A percentile compares a stretch with the other conserved stretches of the same genome.
These are phyloP conservation scores for Cyphomyrmex costatus DNA, from an alignment of 1,140 invertebrate species.

Conservation along the genomic window DNA sequence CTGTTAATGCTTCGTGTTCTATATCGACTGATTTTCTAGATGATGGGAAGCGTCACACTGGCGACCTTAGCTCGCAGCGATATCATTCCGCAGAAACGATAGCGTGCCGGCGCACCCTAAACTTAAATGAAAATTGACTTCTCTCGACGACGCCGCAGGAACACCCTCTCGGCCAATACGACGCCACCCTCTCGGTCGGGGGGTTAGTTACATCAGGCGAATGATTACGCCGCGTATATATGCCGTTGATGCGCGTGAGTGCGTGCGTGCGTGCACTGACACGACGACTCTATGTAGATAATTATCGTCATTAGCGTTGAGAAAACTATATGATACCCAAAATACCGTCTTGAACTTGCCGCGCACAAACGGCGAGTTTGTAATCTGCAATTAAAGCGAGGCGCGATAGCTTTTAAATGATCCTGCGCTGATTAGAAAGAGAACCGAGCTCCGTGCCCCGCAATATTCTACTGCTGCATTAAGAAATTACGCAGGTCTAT, in stretches of 20 bases:
- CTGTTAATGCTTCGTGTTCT: neutral
- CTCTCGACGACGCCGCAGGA: constrained; percentile 71
- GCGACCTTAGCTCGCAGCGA: constrained; percentile 63
- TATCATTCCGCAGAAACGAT: constrained; percentile 82
- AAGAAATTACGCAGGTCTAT: constrained; percentile 44
- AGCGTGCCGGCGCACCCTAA: constrained; percentile 81
- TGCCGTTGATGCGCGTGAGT: constrained; percentile 11
- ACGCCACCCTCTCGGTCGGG: constrained; percentile 19
- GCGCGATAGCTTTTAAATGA: constrained; percentile 53
- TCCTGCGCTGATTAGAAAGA: constrained; percentile 55
- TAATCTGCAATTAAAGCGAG: constrained; percentile 61
- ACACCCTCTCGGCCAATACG: constrained; percentile 72
- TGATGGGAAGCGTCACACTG: constrained; percentile 40
- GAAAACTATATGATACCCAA: constrained; percentile 24
- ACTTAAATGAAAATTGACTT: constrained; percentile 83
- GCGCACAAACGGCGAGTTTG: constrained; percentile 48
- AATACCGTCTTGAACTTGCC: constrained; percentile 14
- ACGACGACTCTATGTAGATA: constrained; percentile 47
- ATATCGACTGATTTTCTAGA: constrained; percentile 16
- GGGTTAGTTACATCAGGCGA: constrained; percentile 53
- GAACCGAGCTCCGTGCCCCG: neutral
- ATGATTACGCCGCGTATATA: constrained; percentile 42
- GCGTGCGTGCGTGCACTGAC: neutral
- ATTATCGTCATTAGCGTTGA: constrained; percentile 57
- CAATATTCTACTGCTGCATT: constrained; percentile 47